phyloP scores from a whole-genome alignment of 2,113 vertebrate species.

The Ptilorrhoa leucosticta region DNA sequence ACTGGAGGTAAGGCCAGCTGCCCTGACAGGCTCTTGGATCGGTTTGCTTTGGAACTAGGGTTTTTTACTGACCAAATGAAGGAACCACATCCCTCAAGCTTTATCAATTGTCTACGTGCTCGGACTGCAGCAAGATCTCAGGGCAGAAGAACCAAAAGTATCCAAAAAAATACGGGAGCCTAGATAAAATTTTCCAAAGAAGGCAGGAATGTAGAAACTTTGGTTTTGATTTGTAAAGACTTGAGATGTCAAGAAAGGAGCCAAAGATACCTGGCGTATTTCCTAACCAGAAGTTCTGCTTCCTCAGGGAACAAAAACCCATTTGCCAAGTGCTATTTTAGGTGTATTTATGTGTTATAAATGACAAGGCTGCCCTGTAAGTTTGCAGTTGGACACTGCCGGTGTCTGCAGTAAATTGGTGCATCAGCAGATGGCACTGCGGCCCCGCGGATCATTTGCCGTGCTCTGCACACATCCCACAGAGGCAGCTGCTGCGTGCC shows the following conservation, averaged over 20 bases:
- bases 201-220: not conserved
- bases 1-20: not conserved
- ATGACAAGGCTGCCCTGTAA: not conserved
- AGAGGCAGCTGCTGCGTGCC: not conserved
- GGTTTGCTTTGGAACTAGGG: not conserved
- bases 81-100: not conserved
- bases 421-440: conserved; percentile 60
- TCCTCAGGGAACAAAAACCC: not conserved
- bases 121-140: not conserved
- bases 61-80: not conserved
- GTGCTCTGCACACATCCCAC: rapidly evolving
- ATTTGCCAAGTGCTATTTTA: not conserved
- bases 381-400: not conserved
- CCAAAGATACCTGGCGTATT: not conserved
- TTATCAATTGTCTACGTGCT: not conserved
- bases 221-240: not conserved
- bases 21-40: rapidly evolving
- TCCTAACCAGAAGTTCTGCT: not conserved
- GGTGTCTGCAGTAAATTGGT: not conserved
- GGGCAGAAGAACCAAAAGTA: not conserved
- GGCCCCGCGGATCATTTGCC: not conserved
- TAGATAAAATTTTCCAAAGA: not conserved
- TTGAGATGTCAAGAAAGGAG: not conserved
- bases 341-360: not conserved
- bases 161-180: not conserved